Evolutionary conservation across 2,113 vertebrate species (phyloP).

Genomic region (Okapia johnstoni): DNA sequence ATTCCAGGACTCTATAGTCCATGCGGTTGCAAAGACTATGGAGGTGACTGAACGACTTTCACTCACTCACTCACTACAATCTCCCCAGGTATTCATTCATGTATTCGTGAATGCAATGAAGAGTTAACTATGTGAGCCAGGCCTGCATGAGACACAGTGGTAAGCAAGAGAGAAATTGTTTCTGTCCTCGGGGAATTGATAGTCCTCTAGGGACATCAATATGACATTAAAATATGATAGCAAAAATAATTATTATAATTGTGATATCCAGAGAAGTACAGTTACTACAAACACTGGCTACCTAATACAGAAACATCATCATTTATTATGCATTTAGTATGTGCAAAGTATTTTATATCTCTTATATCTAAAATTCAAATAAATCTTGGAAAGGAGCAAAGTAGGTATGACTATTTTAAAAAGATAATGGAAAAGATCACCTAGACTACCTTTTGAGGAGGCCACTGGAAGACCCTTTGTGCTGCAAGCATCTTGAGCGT

Average conservation of each 20-base stretch:
- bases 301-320: background rate
- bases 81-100: background rate
- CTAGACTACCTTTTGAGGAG: background rate
- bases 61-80: background rate
- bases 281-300: background rate
- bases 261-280: background rate
- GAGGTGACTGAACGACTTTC: background rate
- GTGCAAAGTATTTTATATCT: background rate
- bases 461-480: background rate
- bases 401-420: background rate
- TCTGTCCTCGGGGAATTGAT: background rate
- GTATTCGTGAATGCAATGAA: background rate
- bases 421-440: background rate
- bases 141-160: background rate
- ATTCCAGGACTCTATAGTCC: background rate
- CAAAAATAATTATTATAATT: conserved; percentile 13
- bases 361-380: background rate
- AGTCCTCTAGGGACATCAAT: background rate
- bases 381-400: background rate
- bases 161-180: conserved; percentile 28
- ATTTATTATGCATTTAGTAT: background rate
- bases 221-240: background rate
- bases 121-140: background rate
- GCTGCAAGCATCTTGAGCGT: background rate
- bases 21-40: background rate